These are phyloP conservation scores for Cepaea nemoralis DNA, from an alignment of 1,140 invertebrate species.

Conservation along the genomic window DNA sequence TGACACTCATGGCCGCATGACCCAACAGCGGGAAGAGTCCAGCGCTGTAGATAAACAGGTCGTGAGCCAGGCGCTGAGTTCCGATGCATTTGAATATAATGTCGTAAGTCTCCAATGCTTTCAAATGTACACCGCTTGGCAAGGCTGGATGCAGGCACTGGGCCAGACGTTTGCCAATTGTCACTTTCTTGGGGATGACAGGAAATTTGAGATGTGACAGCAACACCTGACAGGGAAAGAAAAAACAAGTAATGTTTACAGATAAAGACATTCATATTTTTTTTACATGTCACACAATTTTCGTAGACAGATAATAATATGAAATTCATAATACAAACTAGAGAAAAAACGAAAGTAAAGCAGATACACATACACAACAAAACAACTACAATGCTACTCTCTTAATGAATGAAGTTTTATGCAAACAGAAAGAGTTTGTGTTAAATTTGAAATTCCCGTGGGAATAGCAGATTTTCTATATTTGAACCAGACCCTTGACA, in stretches of 20 bases:
- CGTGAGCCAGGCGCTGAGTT: slow-evolving; percentile 83
- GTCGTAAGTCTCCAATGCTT: slow-evolving; percentile 93
- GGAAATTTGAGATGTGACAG: slow-evolving; percentile 82
- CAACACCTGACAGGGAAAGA: slow-evolving; percentile 77
- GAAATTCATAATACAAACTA: too few relatives aligned
- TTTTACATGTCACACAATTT: too few relatives aligned
- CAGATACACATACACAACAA: too few relatives aligned
- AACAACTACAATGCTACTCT: too few relatives aligned
- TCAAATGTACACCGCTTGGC: slow-evolving; percentile 89
- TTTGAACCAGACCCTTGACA: too few relatives aligned
- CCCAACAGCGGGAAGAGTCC: slow-evolving; percentile 91
- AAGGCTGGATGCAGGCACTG: slow-evolving; percentile 96
- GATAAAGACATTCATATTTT: background rate
- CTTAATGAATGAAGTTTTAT: too few relatives aligned
- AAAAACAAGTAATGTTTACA: background rate
- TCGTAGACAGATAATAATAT: too few relatives aligned
- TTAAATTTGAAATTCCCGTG: too few relatives aligned
- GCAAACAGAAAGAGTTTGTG: too few relatives aligned
- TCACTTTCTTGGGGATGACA: slow-evolving; percentile 90
- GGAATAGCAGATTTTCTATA: too few relatives aligned
- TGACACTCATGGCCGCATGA: slow-evolving; percentile 88
- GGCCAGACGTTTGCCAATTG: slow-evolving; percentile 91
- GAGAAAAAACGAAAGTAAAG: too few relatives aligned
- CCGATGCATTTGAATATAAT: slow-evolving; percentile 94
- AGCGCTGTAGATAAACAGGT: slow-evolving; percentile 86